Evolutionary conservation across 1,140 invertebrate genomes (phyloP), one percentile per base, ranked within the genome.

Genomic region (Cyclargus thomasi): DNA sequence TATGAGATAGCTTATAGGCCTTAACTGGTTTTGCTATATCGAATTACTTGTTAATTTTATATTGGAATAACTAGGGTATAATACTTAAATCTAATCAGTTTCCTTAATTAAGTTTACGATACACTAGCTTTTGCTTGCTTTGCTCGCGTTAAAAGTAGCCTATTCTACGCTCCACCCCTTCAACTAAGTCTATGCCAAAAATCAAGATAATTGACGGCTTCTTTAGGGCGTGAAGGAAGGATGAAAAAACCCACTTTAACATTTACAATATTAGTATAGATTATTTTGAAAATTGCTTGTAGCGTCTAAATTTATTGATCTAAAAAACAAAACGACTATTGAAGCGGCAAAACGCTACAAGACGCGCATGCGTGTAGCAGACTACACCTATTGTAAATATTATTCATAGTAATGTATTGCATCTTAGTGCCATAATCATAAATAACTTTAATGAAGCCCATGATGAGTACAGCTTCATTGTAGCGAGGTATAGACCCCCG

Each of bases 341-440:
- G 11, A 16, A 47, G 39, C 4, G 39, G 39, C 14, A 14, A 47
- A 47, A 47, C 8, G 14, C 14, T 47, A 47, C 11, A 47, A 47
- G 39, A 47, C 39, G 14, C 11, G 39, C 14, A 47, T 47, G 29
- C 29, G 29, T 35, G 39, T 47, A 47, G 39, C 14, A 47, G 10
- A 16, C 39, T 47, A 47, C 8, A 47, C 11, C 39, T 47, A 47
- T 47, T 47, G 14, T 47, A 47, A 47, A 47, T 47, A 11, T 47
- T 47, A 47, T 47, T 47, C 39, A 47, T 47, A 47, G 39, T 47
- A 47, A 47, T 11, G 39, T 47, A 47, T 47, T 47, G 39, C 39
- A 47, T 47, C 39, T 47, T 16, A 47, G 39, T 47, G 39, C 39
- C 39, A 47, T 47, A 47, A 47, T 47, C 55, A 59, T 59, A 59